Base-by-base conservation (phyloP, 2,797 vertebrate species). In the Gephyroberyx darwinii region DNA sequence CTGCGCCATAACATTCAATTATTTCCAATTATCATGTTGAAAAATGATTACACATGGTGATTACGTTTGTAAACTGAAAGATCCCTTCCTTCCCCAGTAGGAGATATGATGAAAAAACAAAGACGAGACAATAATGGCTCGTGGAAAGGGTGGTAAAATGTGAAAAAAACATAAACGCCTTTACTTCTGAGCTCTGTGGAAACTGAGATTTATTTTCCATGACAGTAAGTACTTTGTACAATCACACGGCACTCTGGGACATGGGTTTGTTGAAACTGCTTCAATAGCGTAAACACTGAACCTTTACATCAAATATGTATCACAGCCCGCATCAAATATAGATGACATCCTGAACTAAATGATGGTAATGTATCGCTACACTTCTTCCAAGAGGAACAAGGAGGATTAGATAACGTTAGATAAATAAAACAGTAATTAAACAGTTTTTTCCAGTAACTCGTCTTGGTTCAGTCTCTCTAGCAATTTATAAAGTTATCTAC, bases 221-320 rank as follows among this genome's bases (percentile, higher is more conserved):
- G 64, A 54, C 61, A 50, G 52, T 35, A 48, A 65, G 43, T 22
- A 60, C 37, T 72, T 71, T 77, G 65, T 81, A 56, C 8, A 62
- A 50, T 51, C 65, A 52, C 37, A 56, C 43, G 51, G n/a, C 53
- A 31, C 22, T 65, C 61, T 31, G 55, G 52, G 57, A 71, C 33
- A 56, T n/a, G 35, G 50, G 68, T 41, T 53, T 20, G 56, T 33
- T 65, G 35, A 80, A 77, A 72, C 59, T 35, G 17, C 65, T 76
- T 72, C 26, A 71, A 8, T 63, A 66, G 33, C 41, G 68, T 69
- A 73, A 78, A 80, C 64, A 77, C 58, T 64, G 64, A 76, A 68
- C 62, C 33, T 71, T 75, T 71, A 70, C 75, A 86, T 86, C 51
- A 83, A 84, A 87, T 80, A 82, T 88, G 79, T 64, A 86, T 81